A percentile compares a stretch with the other conserved stretches of the same genome.
Evolutionary conservation across 2,888 invertebrate species (phyloP).

Genomic region (Limnephilus marmoratus): DNA sequence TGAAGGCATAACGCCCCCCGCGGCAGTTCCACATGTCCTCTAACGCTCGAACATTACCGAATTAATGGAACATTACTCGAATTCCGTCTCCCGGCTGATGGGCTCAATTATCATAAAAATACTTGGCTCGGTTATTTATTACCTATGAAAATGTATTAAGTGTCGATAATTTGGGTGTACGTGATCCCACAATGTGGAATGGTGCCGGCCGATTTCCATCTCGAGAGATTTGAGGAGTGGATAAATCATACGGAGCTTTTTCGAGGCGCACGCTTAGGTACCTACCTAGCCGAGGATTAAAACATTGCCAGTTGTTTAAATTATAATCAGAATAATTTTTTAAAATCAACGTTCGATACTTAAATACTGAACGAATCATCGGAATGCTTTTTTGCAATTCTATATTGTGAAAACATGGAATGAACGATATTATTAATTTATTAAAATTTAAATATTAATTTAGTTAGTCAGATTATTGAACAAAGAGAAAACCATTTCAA

Average conservation of each 20-base stretch:
- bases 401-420: background rate
- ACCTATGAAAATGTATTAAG: constrained; percentile 73
- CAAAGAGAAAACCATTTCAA: too few relatives aligned
- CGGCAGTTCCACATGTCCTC: constrained; percentile 46
- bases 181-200: constrained; percentile 53
- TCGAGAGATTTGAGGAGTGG: constrained; percentile 18
- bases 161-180: constrained; percentile 69
- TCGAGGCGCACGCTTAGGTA: background rate
- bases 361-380: background rate
- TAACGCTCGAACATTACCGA: constrained; percentile 53
- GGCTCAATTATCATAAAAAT: constrained; percentile 65
- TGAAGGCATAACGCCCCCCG: background rate
- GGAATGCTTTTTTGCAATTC: background rate
- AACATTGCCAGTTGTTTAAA: background rate
- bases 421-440: background rate
- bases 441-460: too few relatives aligned
- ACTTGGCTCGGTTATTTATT: constrained; percentile 72
- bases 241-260: background rate
- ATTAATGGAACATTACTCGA: constrained; percentile 60
- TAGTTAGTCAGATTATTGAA: too few relatives aligned
- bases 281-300: background rate
- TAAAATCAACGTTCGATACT: background rate
- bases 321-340: background rate
- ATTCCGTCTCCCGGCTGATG: constrained; percentile 55
- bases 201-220: constrained; percentile 38